Percentiles rank a stretch among this genome's conserved stretches.
These are phyloP conservation scores for Tetrao urogallus DNA, from an alignment of 2,113 vertebrate genomes.

Conservation along the genomic window DNA sequence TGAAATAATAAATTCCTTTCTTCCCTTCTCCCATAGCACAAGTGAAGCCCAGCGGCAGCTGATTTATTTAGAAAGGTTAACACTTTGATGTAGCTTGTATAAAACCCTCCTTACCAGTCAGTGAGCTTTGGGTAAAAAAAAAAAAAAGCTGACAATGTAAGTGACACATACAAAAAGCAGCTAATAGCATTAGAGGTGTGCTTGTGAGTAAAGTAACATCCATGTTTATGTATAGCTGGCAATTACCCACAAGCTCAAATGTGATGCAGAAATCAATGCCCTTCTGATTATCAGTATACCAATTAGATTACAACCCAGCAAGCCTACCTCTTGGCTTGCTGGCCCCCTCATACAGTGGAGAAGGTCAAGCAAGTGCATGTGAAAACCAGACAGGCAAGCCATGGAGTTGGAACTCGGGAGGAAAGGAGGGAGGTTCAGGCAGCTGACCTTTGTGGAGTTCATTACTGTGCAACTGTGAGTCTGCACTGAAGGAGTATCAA, in stretches of 20 bases:
- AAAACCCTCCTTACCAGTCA: not conserved
- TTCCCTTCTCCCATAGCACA: not conserved
- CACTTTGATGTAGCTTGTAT: not conserved
- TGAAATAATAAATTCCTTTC: not conserved
- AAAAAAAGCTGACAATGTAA: not conserved
- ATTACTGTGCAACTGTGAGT: slow-evolving; percentile 5
- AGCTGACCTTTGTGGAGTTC: slow-evolving; percentile 39
- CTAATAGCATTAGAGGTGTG: not conserved
- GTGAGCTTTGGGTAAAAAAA: not conserved
- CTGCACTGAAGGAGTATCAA: slow-evolving; percentile 2
- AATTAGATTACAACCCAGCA: not conserved
- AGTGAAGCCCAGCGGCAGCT: not conserved
- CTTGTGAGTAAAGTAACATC: not conserved
- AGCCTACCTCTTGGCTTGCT: slow-evolving; percentile 9
- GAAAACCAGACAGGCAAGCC: not conserved
- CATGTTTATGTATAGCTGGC: not conserved
- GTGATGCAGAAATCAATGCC: not conserved
- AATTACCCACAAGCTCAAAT: not conserved
- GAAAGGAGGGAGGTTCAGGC: slow-evolving; percentile 12
- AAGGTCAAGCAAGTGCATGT: not conserved
- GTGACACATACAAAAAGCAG: not conserved
- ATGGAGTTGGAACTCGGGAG: not conserved
- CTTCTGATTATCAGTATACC: not conserved
- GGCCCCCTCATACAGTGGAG: not conserved
- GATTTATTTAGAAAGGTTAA: not conserved